Evolutionary conservation across 2,888 invertebrate species (phyloP), one percentile per base, ranked within the genome.

Genomic region (Loripinus fragilis): DNA sequence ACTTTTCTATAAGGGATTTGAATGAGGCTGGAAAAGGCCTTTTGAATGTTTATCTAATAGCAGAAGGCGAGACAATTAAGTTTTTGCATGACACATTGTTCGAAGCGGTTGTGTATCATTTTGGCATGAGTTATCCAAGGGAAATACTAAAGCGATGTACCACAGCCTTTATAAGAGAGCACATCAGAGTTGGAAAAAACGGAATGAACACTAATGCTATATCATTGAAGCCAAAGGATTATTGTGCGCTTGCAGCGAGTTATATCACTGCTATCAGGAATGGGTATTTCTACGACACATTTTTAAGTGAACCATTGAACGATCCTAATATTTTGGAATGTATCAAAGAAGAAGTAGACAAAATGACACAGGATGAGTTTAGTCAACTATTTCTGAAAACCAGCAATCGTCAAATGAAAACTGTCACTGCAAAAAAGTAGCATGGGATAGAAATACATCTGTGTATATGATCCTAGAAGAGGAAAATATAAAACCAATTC

Each of bases 41-140:
- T 1, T 10, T 42, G 7, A 23, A n/a, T 20, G 42, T 67, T 5
- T 67, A 67, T 28, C 42, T 67, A 12, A 42, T 67, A 41, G 2
- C 23, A 41, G 67, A 67, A 41, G 67, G 42, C 25, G 25, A 38
- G 17, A 2, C 1, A 12, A 7, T 23, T 42, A 67, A 25, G 25
- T 67, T 67, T 67, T 25, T 67, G 25, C 67, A 67, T 42, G 67
- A 67, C 25, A 42, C 67, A 42, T 25, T 41, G 17, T 41, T 23
- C 25, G 67, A 67, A 42, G 67, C 67, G 1, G 42, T 42, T 2
- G 25, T 28, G 12, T 67, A 67, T 17, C 42, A 42, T 15, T 67
- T 67, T 42, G 67, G 67, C 5, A 41, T 42, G 2, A 0, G 25
- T 17, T 41, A 7, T 25, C 67, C 67, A 42, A 3, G 38, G 1